phyloP scores from a whole-genome alignment of 2,797 vertebrate genomes.

The Cygnus olor region DNA sequence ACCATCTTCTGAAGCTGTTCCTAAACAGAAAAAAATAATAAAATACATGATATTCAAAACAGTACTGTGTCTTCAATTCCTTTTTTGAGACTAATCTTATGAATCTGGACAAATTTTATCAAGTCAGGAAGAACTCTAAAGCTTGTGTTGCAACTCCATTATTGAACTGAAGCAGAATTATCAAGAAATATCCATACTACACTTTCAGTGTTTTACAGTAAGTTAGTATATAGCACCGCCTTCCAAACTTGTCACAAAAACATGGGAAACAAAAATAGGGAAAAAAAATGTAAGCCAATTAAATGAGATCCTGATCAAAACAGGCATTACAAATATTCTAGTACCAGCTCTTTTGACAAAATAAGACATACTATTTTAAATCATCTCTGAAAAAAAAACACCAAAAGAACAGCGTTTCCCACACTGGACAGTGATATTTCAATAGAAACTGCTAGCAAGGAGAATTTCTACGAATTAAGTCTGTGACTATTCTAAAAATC shows the following conservation, averaged over 20 bases:
- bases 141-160: not conserved
- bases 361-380: not conserved
- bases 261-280: not conserved
- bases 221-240: not conserved
- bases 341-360: not conserved
- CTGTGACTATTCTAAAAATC: not conserved
- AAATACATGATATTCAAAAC: constrained; percentile 79
- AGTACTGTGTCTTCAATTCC: constrained; percentile 29
- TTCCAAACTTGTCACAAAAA: not conserved
- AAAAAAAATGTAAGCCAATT: not conserved
- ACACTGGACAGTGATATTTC: not conserved
- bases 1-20: constrained; percentile 91
- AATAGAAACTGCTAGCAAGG: not conserved
- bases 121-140: not conserved
- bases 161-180: not conserved
- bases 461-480: not conserved
- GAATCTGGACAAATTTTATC: not conserved
- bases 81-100: not conserved
- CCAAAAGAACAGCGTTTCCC: not conserved
- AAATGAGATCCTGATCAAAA: not conserved
- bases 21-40: constrained; percentile 81
- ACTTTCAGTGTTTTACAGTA: not conserved
- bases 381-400: not conserved
- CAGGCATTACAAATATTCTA: not conserved
- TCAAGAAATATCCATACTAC: not conserved